Evolutionary conservation across 2,888 invertebrate species (phyloP), one percentile per base, ranked within the genome.

Genomic region (Euproctis similis): DNA sequence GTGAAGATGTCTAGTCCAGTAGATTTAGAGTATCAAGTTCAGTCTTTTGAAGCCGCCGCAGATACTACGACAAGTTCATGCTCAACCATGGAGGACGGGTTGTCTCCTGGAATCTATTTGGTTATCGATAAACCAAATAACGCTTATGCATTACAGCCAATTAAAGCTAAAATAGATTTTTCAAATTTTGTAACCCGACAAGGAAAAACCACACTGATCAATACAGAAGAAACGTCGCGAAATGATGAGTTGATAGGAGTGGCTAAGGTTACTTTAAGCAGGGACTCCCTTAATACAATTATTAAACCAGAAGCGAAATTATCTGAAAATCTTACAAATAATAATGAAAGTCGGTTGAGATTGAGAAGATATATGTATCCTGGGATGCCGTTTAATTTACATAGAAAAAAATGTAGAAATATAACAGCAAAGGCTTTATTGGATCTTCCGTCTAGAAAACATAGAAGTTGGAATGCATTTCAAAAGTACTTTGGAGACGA

Each of bases 1-100:
- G 80, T 77, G 0, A 62, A 56, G 44, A 54, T 80, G 58, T 61
- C 59, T 1, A 53, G 63, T 3, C 77, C 80, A 2, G 74, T 78
- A 2, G 74, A 80, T 36, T 45, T 80, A 22, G 70, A 68, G 41
- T 80, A 77, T 32, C 70, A 74, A 53, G 60, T 78, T 13, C 48
- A 67, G 38, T 59, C 73, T 0, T 51, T 61, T 21, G 65, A 69
- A 39, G 49, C 45, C 2, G 31, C 29, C 2, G 1, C 23, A 11
- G 8, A 17, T 7, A 17, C 13, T 18, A 11, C 17, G 17, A 12
- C 7, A 8, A 8, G 1, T 4, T 12, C n/a, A 8, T 12, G 4
- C n/a, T 3, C 6, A 8, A 6, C 14, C 14, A 6, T 6, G 6
- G 36, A 41, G 1, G 34, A 42, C 16, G 25, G 28, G 1, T 20